Base-by-base conservation (phyloP, 2,888 invertebrate species). In the Mythimna ferrago region DNA sequence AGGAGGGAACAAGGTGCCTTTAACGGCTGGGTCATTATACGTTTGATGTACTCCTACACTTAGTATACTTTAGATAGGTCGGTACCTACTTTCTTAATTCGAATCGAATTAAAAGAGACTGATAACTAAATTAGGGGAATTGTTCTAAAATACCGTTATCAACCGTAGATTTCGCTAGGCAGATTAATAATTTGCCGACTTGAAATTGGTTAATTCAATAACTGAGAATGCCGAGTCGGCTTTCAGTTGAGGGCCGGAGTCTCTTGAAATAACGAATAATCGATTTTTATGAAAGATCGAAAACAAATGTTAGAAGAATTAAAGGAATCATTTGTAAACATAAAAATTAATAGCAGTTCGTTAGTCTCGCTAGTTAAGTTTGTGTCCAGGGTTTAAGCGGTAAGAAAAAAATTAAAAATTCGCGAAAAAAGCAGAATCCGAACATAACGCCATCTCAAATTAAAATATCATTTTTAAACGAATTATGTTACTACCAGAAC, bases 161-260 rank as follows among this genome's bases (percentile, higher is more conserved):
- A 56, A 68, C 57, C 72, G 67, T 60, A 61, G 58, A 66, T 67
- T 76, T 78, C 38, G 32, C 48, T 38, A 35, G 62, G 26, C 57
- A 62, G 48, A 66, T 66, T 63, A 54, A 54, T 70, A 67, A 62
- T 68, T 68, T 48, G n/a, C 26, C 41, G 58, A 68, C 57, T 67
- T 51, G 56, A 60, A 66, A 56, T 60, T 63, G 38, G 38, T 81
- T 78, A 74, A 77, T 81, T 73, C 71, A 76, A 73, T 80, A 71
- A 54, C 35, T 66, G 32, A 48, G 60, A 61, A 74, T 35, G 41
- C 58, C 65, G 51, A 63, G 32, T 41, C 10, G n/a, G 35, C 26
- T 65, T 73, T 74, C 58, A 58, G 16, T 56, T 26, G 35, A 19
- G 9, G 26, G 16, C 35, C 21, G 11, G 44, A 65, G 35, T 73